These are phyloP conservation scores for Henricia sp. DNA, from an alignment of 53 echinoderm and acorn worm genomes.

Conservation along the genomic window DNA sequence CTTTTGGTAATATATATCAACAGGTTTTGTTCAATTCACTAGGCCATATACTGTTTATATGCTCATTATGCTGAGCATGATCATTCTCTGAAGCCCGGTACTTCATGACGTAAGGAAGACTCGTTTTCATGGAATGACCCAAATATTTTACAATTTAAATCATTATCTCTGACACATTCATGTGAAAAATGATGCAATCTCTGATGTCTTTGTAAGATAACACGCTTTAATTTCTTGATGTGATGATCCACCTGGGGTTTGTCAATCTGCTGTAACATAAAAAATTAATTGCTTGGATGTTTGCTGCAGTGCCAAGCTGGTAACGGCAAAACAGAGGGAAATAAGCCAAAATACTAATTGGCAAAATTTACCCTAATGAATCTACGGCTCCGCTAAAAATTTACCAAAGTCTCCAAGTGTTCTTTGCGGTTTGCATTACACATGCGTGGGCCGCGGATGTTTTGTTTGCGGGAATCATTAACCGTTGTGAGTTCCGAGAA, in stretches of 20 bases:
- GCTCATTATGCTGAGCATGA: too few species aligned
- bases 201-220: too few species aligned
- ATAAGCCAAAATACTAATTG: not conserved
- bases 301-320: slow-evolving; percentile 7
- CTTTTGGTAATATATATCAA: too few species aligned
- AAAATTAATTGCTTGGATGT: slow-evolving; percentile 21
- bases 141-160: too few species aligned
- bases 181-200: too few species aligned
- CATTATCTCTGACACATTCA: too few species aligned
- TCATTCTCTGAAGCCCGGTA: too few species aligned
- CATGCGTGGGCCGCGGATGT: not conserved
- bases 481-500: slow-evolving; percentile 8
- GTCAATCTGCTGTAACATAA: slow-evolving; percentile 10
- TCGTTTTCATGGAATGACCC: too few species aligned
- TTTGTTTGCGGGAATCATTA: not conserved
- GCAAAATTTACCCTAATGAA: slow-evolving; percentile 26
- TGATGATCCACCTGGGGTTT: not conserved
- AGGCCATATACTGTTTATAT: too few species aligned
- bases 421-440: not conserved
- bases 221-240: not conserved
- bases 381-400: slow-evolving; percentile 3
- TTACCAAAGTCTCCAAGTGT: not conserved
- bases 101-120: too few species aligned
- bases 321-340: not conserved
- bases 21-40: too few species aligned